Evolutionary conservation across 2,797 vertebrate genomes (phyloP).

Genomic region (Galagoides demidoff): DNA sequence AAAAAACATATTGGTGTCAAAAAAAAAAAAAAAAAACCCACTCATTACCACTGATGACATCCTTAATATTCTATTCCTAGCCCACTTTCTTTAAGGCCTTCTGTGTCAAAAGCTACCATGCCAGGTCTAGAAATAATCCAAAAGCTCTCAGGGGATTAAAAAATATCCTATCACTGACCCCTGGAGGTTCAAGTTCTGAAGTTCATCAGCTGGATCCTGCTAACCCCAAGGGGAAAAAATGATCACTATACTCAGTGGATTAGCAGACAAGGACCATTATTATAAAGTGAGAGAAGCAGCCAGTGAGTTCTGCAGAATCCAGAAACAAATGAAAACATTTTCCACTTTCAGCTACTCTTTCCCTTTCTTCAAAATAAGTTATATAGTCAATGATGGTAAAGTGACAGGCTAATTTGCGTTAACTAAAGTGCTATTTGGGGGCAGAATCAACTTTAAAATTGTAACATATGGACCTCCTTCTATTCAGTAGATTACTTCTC

Average conservation of each 20-base stretch:
- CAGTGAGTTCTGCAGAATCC: constrained; percentile 28
- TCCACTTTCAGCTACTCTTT: neutral
- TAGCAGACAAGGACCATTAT: neutral
- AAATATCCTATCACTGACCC: neutral
- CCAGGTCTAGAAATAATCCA: constrained; percentile 25
- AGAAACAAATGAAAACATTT: constrained; percentile 16
- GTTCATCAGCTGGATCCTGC: neutral
- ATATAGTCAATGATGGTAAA: constrained; percentile 6
- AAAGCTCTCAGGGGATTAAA: neutral
- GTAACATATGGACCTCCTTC: neutral
- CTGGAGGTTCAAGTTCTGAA: neutral
- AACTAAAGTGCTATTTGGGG: neutral
- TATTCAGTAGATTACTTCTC: neutral
- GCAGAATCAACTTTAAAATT: neutral
- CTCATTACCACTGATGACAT: neutral
- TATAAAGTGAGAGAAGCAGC: neutral
- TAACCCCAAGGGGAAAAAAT: neutral
- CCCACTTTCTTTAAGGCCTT: neutral
- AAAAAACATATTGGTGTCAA: neutral
- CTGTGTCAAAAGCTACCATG: neutral
- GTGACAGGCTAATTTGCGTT: neutral
- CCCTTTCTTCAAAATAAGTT: neutral
- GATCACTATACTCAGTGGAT: neutral
- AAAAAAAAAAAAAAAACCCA: neutral
- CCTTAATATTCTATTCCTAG: neutral